Evolutionary conservation across 1,140 invertebrate genomes (phyloP).

Genomic region (Diachasmimorpha longicaudata): DNA sequence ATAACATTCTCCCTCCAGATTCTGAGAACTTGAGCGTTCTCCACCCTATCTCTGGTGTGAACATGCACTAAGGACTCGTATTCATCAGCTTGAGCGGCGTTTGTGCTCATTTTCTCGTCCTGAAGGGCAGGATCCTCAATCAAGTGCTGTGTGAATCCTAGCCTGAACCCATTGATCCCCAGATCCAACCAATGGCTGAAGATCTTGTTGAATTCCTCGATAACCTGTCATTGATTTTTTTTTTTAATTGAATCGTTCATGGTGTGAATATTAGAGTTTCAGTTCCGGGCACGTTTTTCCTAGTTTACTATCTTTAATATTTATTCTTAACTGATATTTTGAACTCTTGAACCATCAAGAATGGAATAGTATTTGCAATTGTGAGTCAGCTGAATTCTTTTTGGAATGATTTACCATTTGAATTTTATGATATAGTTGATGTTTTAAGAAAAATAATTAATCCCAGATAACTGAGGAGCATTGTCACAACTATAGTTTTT

Average conservation of each 20-base stretch:
- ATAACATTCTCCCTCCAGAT: conserved; percentile 66
- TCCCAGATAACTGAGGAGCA: too few relatives aligned
- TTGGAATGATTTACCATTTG: too few relatives aligned
- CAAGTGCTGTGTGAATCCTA: conserved; percentile 71
- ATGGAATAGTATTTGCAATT: too few relatives aligned
- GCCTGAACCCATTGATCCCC: conserved; percentile 77
- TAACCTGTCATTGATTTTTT: conserved; percentile 43
- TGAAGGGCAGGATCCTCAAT: conserved; percentile 65
- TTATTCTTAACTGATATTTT: too few relatives aligned
- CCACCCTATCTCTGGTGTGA: conserved; percentile 66
- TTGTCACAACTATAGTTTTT: too few relatives aligned
- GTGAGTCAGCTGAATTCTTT: too few relatives aligned
- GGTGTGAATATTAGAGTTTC: background rate
- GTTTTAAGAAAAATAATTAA: too few relatives aligned
- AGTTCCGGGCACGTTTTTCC: too few relatives aligned
- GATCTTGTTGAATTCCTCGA: conserved; percentile 69
- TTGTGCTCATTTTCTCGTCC: conserved; percentile 55
- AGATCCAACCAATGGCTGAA: conserved; percentile 72
- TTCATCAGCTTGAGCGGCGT: conserved; percentile 43
- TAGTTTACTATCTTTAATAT: too few relatives aligned
- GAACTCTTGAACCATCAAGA: too few relatives aligned
- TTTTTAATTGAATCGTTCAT: background rate
- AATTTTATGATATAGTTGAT: too few relatives aligned
- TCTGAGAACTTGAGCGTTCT: conserved; percentile 65
- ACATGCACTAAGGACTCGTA: conserved; percentile 69